A percentile compares a stretch with the other conserved stretches of the same genome.
Conservation (phyloP, 2,888 invertebrate genomes). For the Chouioia cunea region DNA sequence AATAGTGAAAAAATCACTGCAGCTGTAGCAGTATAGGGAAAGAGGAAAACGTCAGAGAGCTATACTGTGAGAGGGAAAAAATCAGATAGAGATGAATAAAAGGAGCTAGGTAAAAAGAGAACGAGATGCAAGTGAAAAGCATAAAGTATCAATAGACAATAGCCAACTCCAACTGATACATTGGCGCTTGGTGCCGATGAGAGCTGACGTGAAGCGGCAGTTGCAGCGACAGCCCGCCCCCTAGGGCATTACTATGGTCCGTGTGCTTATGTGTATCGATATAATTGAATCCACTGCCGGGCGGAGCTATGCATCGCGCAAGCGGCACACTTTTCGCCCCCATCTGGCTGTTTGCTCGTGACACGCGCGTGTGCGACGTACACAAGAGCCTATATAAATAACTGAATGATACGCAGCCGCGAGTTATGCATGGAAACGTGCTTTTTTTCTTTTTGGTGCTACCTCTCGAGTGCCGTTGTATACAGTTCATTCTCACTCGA, state of each 20-base stretch:
- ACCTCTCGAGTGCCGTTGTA: conserved; percentile 8
- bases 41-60: not conserved
- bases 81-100: conserved; percentile 5
- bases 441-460: conserved; percentile 33
- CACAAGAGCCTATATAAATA: conserved; percentile 35
- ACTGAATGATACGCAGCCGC: conserved; percentile 6
- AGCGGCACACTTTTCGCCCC: not conserved
- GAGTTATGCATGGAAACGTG: conserved; percentile 23
- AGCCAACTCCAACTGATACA: conserved; percentile 41
- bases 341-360: conserved; percentile 7
- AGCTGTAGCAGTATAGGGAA: no score
- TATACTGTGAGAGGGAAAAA: not conserved
- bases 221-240: not conserved
- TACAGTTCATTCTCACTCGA: not conserved
- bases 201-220: conserved; percentile 27
- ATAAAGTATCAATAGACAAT: conserved; percentile 40
- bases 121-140: no score
- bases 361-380: conserved; percentile 8
- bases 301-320: not conserved
- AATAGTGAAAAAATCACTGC: no score
- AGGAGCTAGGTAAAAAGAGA: not conserved
- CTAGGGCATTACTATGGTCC: not conserved
- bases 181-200: conserved; percentile 22
- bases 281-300: conserved; percentile 36
- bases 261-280: conserved; percentile 31